Percentiles rank a stretch among this genome's conserved stretches.
phyloP scores from a whole-genome alignment of 2,113 vertebrate species.

The Urocitellus parryii region DNA sequence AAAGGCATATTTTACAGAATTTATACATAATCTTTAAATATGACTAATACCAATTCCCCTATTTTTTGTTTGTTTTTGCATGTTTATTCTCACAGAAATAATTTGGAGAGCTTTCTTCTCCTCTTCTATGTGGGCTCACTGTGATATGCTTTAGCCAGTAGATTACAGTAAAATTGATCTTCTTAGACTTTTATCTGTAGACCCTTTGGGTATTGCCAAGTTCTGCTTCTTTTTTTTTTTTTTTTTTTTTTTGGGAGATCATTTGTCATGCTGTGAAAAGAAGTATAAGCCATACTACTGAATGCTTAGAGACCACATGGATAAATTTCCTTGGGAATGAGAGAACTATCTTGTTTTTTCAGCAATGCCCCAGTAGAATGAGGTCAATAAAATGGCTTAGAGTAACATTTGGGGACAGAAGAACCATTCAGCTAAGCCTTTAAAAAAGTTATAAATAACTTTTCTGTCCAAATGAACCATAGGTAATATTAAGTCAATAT shows the following conservation, averaged over 20 bases:
- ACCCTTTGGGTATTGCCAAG: background rate
- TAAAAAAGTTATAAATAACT: background rate
- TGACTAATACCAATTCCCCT: background rate
- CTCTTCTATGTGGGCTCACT: background rate
- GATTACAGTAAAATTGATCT: background rate
- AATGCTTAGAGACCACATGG: background rate
- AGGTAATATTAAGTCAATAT: background rate
- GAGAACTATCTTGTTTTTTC: background rate
- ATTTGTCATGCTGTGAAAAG: background rate
- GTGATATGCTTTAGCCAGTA: background rate
- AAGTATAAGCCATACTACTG: background rate
- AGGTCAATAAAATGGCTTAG: background rate
- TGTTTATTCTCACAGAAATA: background rate
- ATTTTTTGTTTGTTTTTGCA: background rate
- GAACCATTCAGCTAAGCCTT: too few species aligned
- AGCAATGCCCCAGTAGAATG: background rate
- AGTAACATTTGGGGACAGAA: background rate
- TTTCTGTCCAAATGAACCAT: background rate
- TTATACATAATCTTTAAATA: background rate
- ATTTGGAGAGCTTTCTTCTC: background rate
- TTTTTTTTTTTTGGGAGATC: background rate
- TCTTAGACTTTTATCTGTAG: background rate
- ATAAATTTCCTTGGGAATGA: too few species aligned
- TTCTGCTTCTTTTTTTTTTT: background rate
- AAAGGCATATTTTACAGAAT: background rate